phyloP scores from a whole-genome alignment of 1,140 invertebrate genomes.

The Pantala flavescens region DNA sequence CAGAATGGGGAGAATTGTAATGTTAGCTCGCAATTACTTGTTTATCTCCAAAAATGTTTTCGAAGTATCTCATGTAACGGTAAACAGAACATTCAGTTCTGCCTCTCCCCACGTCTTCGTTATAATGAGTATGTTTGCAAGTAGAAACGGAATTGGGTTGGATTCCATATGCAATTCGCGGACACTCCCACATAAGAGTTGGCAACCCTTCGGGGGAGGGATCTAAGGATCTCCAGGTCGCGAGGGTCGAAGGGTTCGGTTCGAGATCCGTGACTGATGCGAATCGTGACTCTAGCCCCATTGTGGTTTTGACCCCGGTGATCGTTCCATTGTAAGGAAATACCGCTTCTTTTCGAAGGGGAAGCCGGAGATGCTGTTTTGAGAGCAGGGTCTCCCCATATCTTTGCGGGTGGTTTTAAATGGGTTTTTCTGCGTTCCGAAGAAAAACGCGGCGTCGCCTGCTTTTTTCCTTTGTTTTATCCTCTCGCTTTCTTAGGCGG shows the following conservation, averaged over 20 bases:
- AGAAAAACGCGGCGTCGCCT: neutral
- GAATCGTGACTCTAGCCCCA: neutral
- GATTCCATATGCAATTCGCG: too few species aligned
- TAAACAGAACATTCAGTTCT: too few species aligned
- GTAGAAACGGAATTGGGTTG: too few species aligned
- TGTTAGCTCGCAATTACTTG: too few species aligned
- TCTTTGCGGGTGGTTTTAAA: neutral
- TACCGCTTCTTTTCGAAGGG: constrained; percentile 4
- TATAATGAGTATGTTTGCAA: too few species aligned
- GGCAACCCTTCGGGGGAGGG: neutral
- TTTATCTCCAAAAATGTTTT: too few species aligned
- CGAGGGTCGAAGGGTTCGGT: neutral
- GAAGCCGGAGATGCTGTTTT: constrained; percentile 7
- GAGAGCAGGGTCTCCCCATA: neutral
- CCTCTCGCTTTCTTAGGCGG: neutral
- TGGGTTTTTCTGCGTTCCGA: neutral
- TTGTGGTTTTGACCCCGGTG: neutral
- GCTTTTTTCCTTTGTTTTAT: neutral
- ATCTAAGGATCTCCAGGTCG: neutral
- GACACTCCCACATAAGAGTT: too few species aligned
- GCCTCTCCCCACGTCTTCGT: too few species aligned
- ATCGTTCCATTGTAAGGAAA: constrained; percentile 9
- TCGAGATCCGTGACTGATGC: neutral
- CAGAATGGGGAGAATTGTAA: too few species aligned
- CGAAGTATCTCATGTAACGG: too few species aligned